Evolutionary conservation across 2,888 invertebrate genomes (phyloP), one percentile per base, ranked within the genome.

Genomic region (Ariolimax columbianus): DNA sequence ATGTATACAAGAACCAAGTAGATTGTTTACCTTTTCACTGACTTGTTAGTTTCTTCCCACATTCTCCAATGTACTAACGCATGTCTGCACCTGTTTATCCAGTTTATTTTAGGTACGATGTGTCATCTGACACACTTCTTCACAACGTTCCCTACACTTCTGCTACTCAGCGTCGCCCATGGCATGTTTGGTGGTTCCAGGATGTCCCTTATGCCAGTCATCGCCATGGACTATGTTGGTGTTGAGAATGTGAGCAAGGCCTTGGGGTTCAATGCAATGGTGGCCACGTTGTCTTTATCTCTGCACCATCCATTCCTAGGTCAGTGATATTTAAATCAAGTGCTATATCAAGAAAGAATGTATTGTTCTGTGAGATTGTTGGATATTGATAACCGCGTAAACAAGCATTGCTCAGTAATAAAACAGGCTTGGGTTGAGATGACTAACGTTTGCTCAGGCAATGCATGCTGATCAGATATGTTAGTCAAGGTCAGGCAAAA

Each of bases 151-250:
- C 51, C 70, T 1, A 80, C 80, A 23, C 70, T 86, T 1, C 33
- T 83, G 68, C 40, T 80, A 23, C 40, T 86, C 43, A 80, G 83
- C 23, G 77, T 75, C 19, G 47, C 78, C 33, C 66, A 55, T 19
- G 86, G 86, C 23, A 38, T 82, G 82, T 77, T 86, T 19, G 82
- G 82, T 11, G 78, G 84, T 19, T 77, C 80, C 55, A n/a, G 73
- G 19, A 78, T 81, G 70, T 55, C 59, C 2, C 40, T 84, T 47
- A 81, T 79, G 30, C 82, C 84, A 0, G 75, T 86, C 11, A 33
- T 86, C n/a, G 72, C 80, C 36, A 82, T 86, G 75, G 84, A 84
- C n/a, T 84, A 73, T 47, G 73, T 82, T 30, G 84, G 86, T 0
- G 68, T 86, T 55, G 43, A 73, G 14, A 84, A 83, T 63, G 77